Evolutionary conservation across 53 echinoderm and acorn worm genomes (phyloP), one percentile per base, ranked within the genome.

Genomic region (Holothuria leucospilota): DNA sequence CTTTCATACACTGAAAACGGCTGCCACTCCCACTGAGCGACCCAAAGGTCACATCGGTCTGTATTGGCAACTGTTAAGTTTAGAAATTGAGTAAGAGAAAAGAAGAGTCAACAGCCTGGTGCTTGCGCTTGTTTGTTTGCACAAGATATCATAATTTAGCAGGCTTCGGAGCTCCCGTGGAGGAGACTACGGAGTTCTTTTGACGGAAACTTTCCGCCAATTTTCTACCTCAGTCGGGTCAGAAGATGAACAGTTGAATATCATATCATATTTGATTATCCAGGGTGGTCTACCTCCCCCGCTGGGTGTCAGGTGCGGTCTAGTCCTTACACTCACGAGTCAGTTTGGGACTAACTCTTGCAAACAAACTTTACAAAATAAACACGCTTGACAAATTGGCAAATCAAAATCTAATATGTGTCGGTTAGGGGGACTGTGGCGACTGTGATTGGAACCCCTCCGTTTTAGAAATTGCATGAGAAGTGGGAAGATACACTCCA

Each of bases 241-340:
- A 83, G 51, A 46, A 46, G 84, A 83, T 39, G 84, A 64, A 67
- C 84, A 83, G 84, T 67, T 46, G 39, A 83, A 67, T 83, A 83
- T 66, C 84, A 83, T 83, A 83, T 83, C 84, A 83, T 83, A 83
- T 83, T 83, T 83, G 84, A 83, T 83, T 66, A 83, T 66, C 84
- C 67, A 53, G 81, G 84, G 84, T 83, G 84, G 84, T 83, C 84
- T 28, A n/a, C n/a, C 21, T 18, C 68, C 63, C 84, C 84, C 46
- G 68, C 84, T 67, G 67, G 29, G 84, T 83, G 84, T 83, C 84
- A 83, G 84, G 84, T 83, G 84, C 84, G 84, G 84, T 64, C 84
- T 67, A 41, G 67, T 63, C 84, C 68, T 59, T 66, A 67, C 59
- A 24, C 28, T 39, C 21, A 23, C 67, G 53, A 42, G 40, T 29